A percentile compares a stretch with the other conserved stretches of the same genome.
Evolutionary conservation across 2,888 invertebrate species (phyloP).

Genomic region (Amblyjoppa proteus): DNA sequence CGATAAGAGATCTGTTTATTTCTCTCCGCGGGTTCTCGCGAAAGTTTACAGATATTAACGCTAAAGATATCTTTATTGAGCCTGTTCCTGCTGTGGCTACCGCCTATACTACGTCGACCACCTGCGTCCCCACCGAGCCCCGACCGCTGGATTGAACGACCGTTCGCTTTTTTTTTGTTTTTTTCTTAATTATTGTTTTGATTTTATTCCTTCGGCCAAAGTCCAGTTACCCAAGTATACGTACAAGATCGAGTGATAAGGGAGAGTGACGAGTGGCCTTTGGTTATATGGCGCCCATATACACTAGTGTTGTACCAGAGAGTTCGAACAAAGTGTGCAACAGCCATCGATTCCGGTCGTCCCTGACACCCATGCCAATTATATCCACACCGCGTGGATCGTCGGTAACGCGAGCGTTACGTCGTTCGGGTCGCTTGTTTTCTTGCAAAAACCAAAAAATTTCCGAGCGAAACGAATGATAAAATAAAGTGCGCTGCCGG

Average conservation of each 20-base stretch:
- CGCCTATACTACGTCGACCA: not conserved
- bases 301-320: not conserved
- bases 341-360: slow-evolving; percentile 52
- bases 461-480: slow-evolving; percentile 37
- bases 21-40: not conserved
- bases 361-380: slow-evolving; percentile 54
- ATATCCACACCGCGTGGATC: slow-evolving; percentile 17
- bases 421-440: slow-evolving; percentile 8
- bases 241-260: slow-evolving; percentile 47
- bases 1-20: slow-evolving; percentile 36
- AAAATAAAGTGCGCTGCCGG: slow-evolving; percentile 53
- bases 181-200: slow-evolving; percentile 13
- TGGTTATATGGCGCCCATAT: slow-evolving; percentile 5
- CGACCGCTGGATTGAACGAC: slow-evolving; percentile 35
- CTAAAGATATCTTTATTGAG: slow-evolving; percentile 53
- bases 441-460: slow-evolving; percentile 38
- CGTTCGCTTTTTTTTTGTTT: not conserved
- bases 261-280: slow-evolving; percentile 26
- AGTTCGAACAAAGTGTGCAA: slow-evolving; percentile 14
- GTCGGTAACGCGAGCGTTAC: not conserved
- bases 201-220: slow-evolving; percentile 36
- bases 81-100: not conserved
- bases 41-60: not conserved
- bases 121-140: slow-evolving; percentile 3
- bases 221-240: slow-evolving; percentile 27